Percentiles rank a stretch among this genome's conserved stretches.
phyloP scores from a whole-genome alignment of 2,888 invertebrate species.

The Mythimna loreyi region DNA sequence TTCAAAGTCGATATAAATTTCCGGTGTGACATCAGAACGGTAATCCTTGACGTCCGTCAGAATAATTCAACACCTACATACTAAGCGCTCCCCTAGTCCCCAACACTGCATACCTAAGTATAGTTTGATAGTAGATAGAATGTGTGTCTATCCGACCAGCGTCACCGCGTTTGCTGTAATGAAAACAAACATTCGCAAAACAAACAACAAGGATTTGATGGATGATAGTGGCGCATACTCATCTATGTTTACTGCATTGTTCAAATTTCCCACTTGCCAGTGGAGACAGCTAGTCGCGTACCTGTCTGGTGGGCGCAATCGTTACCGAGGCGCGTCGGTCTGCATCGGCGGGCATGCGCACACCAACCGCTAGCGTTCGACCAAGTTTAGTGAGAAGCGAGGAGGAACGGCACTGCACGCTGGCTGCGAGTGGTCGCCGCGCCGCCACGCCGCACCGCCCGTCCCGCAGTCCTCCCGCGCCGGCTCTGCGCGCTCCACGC shows the following conservation, averaged over 20 bases:
- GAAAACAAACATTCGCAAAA: slow-evolving; percentile 64
- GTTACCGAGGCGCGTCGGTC: slow-evolving; percentile 87
- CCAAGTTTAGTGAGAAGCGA: slow-evolving; percentile 81
- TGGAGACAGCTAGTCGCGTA: slow-evolving; percentile 89
- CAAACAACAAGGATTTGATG: slow-evolving; percentile 63
- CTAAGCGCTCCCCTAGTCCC: not conserved
- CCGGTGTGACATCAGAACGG: not conserved
- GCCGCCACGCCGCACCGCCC: slow-evolving; percentile 81
- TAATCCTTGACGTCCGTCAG: not conserved
- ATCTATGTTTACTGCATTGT: slow-evolving; percentile 81
- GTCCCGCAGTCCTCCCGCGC: slow-evolving; percentile 88
- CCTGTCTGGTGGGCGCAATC: slow-evolving; percentile 87
- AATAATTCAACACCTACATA: not conserved
- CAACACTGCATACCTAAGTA: not conserved
- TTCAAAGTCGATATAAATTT: not conserved
- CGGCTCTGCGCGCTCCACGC: slow-evolving; percentile 86
- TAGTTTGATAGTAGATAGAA: slow-evolving; percentile 14
- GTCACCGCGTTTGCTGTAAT: slow-evolving; percentile 36
- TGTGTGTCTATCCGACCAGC: slow-evolving; percentile 4
- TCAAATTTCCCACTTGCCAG: slow-evolving; percentile 84
- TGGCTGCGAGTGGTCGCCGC: slow-evolving; percentile 78
- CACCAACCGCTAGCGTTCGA: slow-evolving; percentile 75
- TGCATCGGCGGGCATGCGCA: slow-evolving; percentile 89
- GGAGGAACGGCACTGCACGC: slow-evolving; percentile 81
- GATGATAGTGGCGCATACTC: slow-evolving; percentile 73